phyloP scores from a whole-genome alignment of 1,140 invertebrate genomes.

The Macrosteles quadrilineatus region DNA sequence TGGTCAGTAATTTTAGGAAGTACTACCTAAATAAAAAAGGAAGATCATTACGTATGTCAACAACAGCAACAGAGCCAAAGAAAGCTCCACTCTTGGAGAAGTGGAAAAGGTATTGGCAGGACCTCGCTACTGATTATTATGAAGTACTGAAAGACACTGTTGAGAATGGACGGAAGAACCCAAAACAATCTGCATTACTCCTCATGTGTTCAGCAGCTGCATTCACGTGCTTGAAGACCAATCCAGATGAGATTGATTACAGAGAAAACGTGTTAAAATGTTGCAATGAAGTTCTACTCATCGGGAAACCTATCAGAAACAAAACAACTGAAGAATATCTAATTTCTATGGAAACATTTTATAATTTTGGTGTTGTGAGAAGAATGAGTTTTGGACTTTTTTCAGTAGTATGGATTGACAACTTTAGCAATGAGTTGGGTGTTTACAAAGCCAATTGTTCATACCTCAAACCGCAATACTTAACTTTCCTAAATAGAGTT shows the following conservation, averaged over 20 bases:
- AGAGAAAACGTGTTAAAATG: constrained; percentile 58
- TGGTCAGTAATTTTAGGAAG: no score
- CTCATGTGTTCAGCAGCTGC: constrained; percentile 49
- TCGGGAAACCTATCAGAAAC: constrained; percentile 67
- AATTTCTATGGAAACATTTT: constrained; percentile 59
- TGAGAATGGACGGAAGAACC: constrained; percentile 57
- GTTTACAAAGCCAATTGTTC: constrained; percentile 71
- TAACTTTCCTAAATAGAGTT: constrained; percentile 61
- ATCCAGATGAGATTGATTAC: constrained; percentile 66
- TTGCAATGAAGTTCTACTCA: constrained; percentile 63
- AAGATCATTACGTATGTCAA: no score
- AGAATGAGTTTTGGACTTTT: constrained; percentile 66
- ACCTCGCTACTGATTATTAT: constrained; percentile 59
- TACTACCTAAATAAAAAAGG: no score
- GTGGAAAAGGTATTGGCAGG: constrained; percentile 63
- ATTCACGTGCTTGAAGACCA: constrained; percentile 54
- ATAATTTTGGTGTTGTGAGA: constrained; percentile 67
- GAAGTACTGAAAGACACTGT: constrained; percentile 59
- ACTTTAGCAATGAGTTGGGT: constrained; percentile 64
- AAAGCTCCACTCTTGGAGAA: constrained; percentile 65
- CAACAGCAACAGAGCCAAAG: constrained; percentile 37
- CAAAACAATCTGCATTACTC: constrained; percentile 51
- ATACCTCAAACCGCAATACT: constrained; percentile 65
- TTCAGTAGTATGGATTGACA: constrained; percentile 73
- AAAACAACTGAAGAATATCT: constrained; percentile 62